phyloP scores from a whole-genome alignment of 1,140 invertebrate species.

The Neocloeon triangulifer region DNA sequence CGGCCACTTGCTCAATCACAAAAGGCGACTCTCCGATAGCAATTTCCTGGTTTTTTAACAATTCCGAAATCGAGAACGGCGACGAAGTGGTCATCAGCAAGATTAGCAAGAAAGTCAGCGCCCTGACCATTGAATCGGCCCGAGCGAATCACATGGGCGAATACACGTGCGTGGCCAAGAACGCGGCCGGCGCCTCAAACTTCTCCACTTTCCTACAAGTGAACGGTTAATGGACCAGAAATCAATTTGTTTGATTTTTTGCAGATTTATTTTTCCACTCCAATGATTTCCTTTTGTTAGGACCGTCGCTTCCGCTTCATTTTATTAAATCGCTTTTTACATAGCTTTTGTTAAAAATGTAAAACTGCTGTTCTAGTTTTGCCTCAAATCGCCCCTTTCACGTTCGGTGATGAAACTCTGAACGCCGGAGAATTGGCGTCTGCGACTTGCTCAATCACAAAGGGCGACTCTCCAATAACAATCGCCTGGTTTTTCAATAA shows the following conservation, averaged over 20 bases:
- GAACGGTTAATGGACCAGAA: slow-evolving; percentile 11
- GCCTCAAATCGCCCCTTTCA: slow-evolving; percentile 9
- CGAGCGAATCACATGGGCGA: slow-evolving; percentile 15
- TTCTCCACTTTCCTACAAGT: slow-evolving; percentile 16
- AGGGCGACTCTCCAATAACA: slow-evolving; percentile 11
- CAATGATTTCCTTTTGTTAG: slow-evolving; percentile 1
- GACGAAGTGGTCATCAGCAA: slow-evolving; percentile 10
- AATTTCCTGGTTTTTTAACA: slow-evolving; percentile 39
- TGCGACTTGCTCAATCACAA: slow-evolving; percentile 8
- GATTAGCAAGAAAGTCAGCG: slow-evolving; percentile 10
- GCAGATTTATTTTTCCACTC: background rate
- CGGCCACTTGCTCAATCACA: slow-evolving; percentile 44
- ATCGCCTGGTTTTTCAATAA: slow-evolving; percentile 9
- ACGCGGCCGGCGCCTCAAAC: slow-evolving; percentile 17
- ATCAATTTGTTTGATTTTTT: background rate
- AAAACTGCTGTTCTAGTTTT: slow-evolving; percentile 10
- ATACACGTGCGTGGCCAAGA: slow-evolving; percentile 23
- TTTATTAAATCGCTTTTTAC: too few species aligned
- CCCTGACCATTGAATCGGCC: slow-evolving; percentile 13
- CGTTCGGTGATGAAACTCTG: slow-evolving; percentile 8
- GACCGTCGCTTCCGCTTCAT: too few species aligned
- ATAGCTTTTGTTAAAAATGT: too few species aligned
- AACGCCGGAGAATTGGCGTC: slow-evolving; percentile 9
- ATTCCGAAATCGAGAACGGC: slow-evolving; percentile 15
- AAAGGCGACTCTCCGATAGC: slow-evolving; percentile 43